phyloP scores from a whole-genome alignment of 2,113 vertebrate species.

The Odobenus rosmarus region DNA sequence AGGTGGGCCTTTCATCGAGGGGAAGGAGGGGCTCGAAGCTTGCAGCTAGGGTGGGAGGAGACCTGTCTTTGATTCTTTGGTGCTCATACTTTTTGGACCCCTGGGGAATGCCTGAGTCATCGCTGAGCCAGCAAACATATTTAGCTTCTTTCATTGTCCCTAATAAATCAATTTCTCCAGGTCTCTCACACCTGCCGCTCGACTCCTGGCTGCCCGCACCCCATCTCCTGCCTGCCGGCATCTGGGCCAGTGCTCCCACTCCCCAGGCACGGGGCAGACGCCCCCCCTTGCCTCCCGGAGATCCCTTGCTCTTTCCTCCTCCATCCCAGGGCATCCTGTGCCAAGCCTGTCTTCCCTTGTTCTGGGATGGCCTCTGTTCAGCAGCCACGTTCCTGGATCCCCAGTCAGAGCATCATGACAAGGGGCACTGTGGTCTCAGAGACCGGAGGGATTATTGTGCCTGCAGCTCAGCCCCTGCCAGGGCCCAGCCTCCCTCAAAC shows the following conservation, averaged over 20 bases:
- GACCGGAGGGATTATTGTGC: fast-evolving
- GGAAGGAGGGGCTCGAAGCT: neutral
- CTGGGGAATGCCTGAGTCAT: slow-evolving; percentile 72
- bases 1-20: fast-evolving
- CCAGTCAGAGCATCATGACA: neutral
- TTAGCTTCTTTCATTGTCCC: slow-evolving; percentile 69
- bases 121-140: slow-evolving; percentile 69
- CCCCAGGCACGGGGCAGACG: neutral
- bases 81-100: slow-evolving; percentile 47
- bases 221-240: neutral
- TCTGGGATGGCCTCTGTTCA: neutral
- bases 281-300: neutral
- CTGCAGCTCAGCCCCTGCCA: neutral
- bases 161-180: slow-evolving; percentile 72
- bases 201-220: neutral
- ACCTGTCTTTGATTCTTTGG: slow-evolving; percentile 29
- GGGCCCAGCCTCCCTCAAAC: neutral
- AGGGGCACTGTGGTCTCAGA: neutral
- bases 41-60: neutral
- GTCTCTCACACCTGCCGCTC: slow-evolving; percentile 52
- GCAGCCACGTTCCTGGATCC: neutral
- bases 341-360: neutral
- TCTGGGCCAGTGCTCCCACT: fast-evolving
- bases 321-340: neutral
- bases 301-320: neutral